Conservation (phyloP, 2,888 invertebrate species). For the Sinhomidia bicolor region DNA sequence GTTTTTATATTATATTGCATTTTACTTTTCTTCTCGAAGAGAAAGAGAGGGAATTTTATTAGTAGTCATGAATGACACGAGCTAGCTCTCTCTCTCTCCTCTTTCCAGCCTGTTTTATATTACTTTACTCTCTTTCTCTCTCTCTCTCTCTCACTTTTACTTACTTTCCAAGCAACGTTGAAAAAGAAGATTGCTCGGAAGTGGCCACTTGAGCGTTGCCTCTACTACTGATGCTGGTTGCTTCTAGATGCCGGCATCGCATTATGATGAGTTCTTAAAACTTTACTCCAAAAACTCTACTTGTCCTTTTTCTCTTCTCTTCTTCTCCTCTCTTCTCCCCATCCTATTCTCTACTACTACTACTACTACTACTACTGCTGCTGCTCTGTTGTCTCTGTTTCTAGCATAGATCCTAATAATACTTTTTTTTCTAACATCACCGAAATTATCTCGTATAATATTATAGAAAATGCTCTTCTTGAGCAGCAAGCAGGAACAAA, state of each 20-base stretch:
- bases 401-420: neutral
- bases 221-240: slow-evolving; percentile 32
- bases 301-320: slow-evolving; percentile 33
- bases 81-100: neutral
- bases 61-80: slow-evolving; percentile 49
- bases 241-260: slow-evolving; percentile 61
- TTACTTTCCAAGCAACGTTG: slow-evolving; percentile 27
- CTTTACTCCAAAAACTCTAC: slow-evolving; percentile 47
- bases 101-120: slow-evolving; percentile 29
- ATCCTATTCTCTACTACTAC: neutral
- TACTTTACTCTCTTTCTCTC: neutral
- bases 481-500: neutral
- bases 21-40: slow-evolving; percentile 3
- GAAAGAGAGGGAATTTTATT: slow-evolving; percentile 42
- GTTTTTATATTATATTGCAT: neutral
- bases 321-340: slow-evolving; percentile 5
- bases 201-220: slow-evolving; percentile 62
- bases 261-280: slow-evolving; percentile 60
- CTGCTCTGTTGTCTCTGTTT: neutral
- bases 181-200: slow-evolving; percentile 66
- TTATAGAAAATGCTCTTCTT: too few relatives aligned
- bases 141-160: neutral
- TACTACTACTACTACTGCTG: too few relatives aligned
- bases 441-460: neutral
- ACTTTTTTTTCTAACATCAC: neutral